Percentiles rank a stretch among this genome's conserved stretches.
Conservation (phyloP, 1,140 invertebrate species). For the Coenobita brevimanus region DNA sequence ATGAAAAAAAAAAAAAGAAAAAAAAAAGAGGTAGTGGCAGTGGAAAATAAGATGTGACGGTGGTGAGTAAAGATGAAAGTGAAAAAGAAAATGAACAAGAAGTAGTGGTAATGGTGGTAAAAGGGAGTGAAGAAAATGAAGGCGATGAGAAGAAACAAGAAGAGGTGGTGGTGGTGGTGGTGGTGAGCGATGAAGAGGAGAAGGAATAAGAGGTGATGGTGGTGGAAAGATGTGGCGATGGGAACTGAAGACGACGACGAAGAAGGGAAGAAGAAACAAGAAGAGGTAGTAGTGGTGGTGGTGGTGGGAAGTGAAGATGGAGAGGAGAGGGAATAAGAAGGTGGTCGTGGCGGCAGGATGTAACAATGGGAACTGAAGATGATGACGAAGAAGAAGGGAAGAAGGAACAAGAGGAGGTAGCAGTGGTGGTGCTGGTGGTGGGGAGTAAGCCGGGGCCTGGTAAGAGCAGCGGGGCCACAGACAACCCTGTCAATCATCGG, state of each 20-base stretch:
- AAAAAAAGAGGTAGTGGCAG: too few species aligned
- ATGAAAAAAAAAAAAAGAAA: background rate
- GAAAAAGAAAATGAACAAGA: too few species aligned
- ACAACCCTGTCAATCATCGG: conserved; percentile 64
- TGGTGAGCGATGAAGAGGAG: too few species aligned
- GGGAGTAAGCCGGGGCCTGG: conserved; percentile 36
- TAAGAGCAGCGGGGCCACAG: conserved; percentile 60
- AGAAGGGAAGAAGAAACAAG: background rate
- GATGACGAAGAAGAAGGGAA: background rate
- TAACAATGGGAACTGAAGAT: too few species aligned
- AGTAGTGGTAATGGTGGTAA: too few species aligned
- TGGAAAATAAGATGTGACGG: too few species aligned
- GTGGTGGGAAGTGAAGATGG: background rate
- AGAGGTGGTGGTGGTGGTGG: too few species aligned
- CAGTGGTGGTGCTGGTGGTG: conserved; percentile 16
- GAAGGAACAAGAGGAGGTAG: conserved; percentile 21
- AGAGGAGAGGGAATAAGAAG: background rate
- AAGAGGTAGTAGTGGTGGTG: background rate
- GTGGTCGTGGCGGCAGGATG: too few species aligned
- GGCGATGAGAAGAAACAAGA: too few species aligned
- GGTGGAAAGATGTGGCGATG: background rate
- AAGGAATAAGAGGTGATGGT: background rate
- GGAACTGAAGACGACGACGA: too few species aligned
- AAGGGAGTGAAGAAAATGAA: too few species aligned
- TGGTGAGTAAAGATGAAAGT: too few species aligned